Evolutionary conservation across 2,888 invertebrate genomes (phyloP), one percentile per base, ranked within the genome.

Genomic region (Craniophora ligustri): DNA sequence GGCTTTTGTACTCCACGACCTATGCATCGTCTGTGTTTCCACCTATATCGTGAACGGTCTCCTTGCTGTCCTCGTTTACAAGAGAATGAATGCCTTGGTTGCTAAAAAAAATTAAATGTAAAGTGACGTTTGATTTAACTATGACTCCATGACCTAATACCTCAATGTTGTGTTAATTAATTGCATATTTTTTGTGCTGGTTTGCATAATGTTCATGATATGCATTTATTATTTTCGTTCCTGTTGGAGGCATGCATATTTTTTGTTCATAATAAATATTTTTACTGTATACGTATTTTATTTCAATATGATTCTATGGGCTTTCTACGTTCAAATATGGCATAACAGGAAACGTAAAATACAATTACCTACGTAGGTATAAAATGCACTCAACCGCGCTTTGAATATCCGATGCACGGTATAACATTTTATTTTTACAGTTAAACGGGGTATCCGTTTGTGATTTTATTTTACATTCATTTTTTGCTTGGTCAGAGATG

Each of bases 21-120:
- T 98, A 44, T 98, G 98, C 82, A 76, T 98, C 2, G 95, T 98
- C 31, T 98, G 98, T 81, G 94, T 98, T 3, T 89, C 95, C 8
- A 96, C 95, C 0, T 98, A 98, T 81, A 57, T 96, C n/a, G 89
- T 97, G 10, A 97, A 97, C 69, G 88, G 87, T 15, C 44, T 63
- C n/a, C 66, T 91, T 36, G 55, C 81, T 16, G 48, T 63, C 19
- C 71, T 89, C 1, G 65, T 81, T 13, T 80, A 82, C 50, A 87
- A 85, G 57, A 92, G 91, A 78, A 75, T 77, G 47, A 78, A 78
- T 23, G 59, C 68, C 3, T 15, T 85, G 16, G 30, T 56, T 42
- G 55, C 60, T 28, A 90, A 88, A 67, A 76, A 67, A 19, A 85
- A 85, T 39, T 39, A 35, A 63, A 54, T 18, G 6, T 5, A 8